A percentile compares a stretch with the other conserved stretches of the same genome.
phyloP scores from a whole-genome alignment of 1,140 invertebrate species.

The Drosophila insularis region DNA sequence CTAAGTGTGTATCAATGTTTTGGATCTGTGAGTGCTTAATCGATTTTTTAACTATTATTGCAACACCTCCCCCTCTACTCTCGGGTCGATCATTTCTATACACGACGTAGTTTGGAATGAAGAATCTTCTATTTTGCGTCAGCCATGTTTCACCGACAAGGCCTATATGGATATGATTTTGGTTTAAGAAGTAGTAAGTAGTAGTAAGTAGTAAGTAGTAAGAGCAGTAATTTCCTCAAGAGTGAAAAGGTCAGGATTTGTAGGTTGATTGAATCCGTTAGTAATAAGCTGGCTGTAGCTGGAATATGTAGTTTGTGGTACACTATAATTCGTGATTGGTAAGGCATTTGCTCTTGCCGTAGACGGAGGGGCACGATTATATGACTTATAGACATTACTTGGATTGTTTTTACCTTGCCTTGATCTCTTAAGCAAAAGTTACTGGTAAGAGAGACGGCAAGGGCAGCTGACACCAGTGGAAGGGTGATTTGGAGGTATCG shows the following conservation, averaged over 20 bases:
- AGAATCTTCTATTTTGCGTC: slow-evolving; percentile 17
- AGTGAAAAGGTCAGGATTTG: not conserved
- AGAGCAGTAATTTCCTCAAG: slow-evolving; percentile 18
- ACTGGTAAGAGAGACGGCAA: not conserved
- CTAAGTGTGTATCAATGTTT: slow-evolving; percentile 8
- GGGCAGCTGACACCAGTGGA: slow-evolving; percentile 1
- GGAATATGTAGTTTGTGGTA: not conserved
- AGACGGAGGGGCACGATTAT: not conserved
- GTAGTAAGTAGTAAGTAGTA: too few species aligned
- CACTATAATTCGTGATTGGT: not conserved
- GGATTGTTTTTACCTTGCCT: not conserved
- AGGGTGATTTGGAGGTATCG: slow-evolving; percentile 1
- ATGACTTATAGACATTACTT: not conserved
- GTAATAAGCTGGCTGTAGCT: slow-evolving; percentile 3
- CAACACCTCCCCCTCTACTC: slow-evolving; percentile 3
- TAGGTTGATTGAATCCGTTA: not conserved
- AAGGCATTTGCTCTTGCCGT: slow-evolving; percentile 4
- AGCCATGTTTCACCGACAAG: slow-evolving; percentile 24
- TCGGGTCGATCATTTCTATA: slow-evolving; percentile 19
- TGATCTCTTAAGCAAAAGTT: not conserved
- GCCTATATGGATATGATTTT: slow-evolving; percentile 8
- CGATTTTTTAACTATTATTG: slow-evolving; percentile 5
- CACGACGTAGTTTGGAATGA: slow-evolving; percentile 12
- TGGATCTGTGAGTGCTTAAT: not conserved
- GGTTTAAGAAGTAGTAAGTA: slow-evolving; percentile 7